Percentiles rank a stretch among this genome's conserved stretches.
Conservation (phyloP, 2,113 vertebrate genomes). For the Spea multiplicata region DNA sequence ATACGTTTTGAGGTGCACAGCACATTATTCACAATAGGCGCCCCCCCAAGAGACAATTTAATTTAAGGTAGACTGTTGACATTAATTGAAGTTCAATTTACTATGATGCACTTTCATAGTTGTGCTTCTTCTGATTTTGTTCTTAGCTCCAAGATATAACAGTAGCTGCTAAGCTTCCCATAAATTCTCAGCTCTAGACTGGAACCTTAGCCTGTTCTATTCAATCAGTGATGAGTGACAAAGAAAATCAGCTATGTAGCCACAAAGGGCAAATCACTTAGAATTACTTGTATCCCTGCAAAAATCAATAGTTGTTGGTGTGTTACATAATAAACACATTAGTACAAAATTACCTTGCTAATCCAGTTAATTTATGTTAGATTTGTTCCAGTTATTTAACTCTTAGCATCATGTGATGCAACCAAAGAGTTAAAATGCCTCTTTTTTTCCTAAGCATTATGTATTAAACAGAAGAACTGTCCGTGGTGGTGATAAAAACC, state of each 20-base stretch:
- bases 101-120: too few relatives aligned
- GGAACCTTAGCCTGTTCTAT: slow-evolving; percentile 25
- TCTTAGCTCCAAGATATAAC: too few relatives aligned
- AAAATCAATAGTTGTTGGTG: slow-evolving; percentile 28
- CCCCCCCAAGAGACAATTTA: too few relatives aligned
- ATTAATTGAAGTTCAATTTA: too few relatives aligned
- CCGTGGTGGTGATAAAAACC: too few relatives aligned
- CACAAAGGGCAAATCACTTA: slow-evolving; percentile 29
- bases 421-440: slow-evolving; percentile 5
- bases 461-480: too few relatives aligned
- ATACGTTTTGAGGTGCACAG: too few relatives aligned
- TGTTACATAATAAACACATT: slow-evolving; percentile 27
- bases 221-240: slow-evolving; percentile 42
- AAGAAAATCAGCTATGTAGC: slow-evolving; percentile 8
- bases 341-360: slow-evolving; percentile 46
- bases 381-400: slow-evolving; percentile 20
- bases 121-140: too few relatives aligned
- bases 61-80: too few relatives aligned
- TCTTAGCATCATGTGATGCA: slow-evolving; percentile 34
- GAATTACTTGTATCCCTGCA: slow-evolving; percentile 28
- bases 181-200: slow-evolving; percentile 4
- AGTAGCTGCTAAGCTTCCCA: neutral
- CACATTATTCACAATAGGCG: too few relatives aligned
- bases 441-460: too few relatives aligned
- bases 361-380: slow-evolving; percentile 38